Base-by-base conservation (phyloP, 2,797 vertebrate genomes). In the Psittacula echo region DNA sequence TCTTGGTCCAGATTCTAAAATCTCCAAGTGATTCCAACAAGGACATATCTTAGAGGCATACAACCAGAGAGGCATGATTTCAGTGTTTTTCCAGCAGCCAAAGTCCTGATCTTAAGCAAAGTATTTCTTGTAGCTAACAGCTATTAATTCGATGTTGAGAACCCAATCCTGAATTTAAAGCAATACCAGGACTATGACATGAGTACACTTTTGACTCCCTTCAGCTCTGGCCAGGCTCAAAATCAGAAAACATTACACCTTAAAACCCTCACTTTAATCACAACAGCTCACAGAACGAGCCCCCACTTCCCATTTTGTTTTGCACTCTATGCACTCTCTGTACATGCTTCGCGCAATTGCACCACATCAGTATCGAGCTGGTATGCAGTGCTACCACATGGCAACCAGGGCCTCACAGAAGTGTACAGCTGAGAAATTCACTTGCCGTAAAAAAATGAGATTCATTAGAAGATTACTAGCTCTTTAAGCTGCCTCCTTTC, bases 331-430 rank as follows among this genome's bases (percentile, higher is more conserved):
- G 15, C 12, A 27, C 18, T 60, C 24, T 37, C n/a, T 27, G 4
- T 3, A 20, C 1, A 0, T 5, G 5, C 64, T 54, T 44, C 5
- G 5, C 44, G 30, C 32, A 94, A 56, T 7, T 26, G 30, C 7
- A 66, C 24, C 20, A 27, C 34, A 10, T 19, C 42, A 39, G 18
- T 20, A 84, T 16, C 0, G 0, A 64, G 61, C 20, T 11, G 6
- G 13, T 21, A 60, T 8, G 32, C 53, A 65, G 39, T 10, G 32
- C 48, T 67, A 44, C n/a, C 72, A 30, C 22, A 6, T 4, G 13
- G 62, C n/a, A 89, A 50, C 27, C 2, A 4, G 39, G 64, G 48
- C 39, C 47, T 73, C 64, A 87, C 21, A 47, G n/a, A 76, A 68
- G 10, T 1, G 10, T 30, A 68, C 17, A 45, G 12, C n/a, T 91